Evolutionary conservation across 2,113 vertebrate species (phyloP).

Genomic region (Fregetta grallaria): DNA sequence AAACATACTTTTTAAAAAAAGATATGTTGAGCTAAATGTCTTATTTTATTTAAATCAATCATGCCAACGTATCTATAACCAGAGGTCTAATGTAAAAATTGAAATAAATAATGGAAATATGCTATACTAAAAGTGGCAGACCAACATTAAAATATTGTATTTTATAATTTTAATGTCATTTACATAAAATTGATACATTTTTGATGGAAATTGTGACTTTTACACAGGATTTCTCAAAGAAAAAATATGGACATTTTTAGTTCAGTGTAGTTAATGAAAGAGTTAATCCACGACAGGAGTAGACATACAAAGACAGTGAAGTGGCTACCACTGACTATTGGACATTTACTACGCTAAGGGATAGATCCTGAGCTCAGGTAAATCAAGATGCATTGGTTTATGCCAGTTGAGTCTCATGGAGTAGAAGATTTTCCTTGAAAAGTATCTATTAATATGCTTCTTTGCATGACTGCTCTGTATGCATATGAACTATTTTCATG

Average conservation of each 20-base stretch:
- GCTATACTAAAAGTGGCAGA: not conserved
- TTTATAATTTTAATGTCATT: not conserved
- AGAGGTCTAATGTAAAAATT: not conserved
- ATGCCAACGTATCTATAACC: not conserved
- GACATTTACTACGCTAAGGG: not conserved
- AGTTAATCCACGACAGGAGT: not conserved
- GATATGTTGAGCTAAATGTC: not conserved
- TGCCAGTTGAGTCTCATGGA: not conserved
- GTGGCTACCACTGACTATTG: not conserved
- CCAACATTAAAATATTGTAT: not conserved
- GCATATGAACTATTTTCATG: not conserved
- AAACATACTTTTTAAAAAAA: not conserved
- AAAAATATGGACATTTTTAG: not conserved
- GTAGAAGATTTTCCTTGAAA: not conserved
- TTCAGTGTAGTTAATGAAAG: not conserved
- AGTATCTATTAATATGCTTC: not conserved
- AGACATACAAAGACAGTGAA: not conserved
- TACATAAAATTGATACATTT: not conserved
- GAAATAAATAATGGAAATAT: not conserved
- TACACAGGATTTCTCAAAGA: not conserved
- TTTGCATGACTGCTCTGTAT: not conserved
- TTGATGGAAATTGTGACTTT: not conserved
- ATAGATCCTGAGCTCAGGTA: not conserved
- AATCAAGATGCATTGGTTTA: not conserved
- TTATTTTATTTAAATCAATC: not conserved